These are phyloP conservation scores for Euphonia xanthogaster DNA, from an alignment of 2,797 vertebrate genomes.

Conservation along the genomic window DNA sequence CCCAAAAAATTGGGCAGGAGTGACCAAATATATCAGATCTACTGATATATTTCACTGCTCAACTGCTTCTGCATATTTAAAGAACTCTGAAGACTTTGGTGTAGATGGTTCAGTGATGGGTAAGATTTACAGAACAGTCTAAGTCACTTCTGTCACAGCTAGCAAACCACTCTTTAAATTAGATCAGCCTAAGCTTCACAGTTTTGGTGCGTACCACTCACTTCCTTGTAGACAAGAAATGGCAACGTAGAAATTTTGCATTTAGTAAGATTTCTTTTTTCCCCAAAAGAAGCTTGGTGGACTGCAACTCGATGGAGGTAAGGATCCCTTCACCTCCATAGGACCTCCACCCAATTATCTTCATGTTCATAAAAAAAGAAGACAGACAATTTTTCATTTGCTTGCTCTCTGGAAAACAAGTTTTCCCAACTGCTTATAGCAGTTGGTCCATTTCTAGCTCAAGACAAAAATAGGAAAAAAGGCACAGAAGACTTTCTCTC, in stretches of 20 bases:
- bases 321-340: background rate
- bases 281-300: background rate
- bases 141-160: background rate
- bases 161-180: background rate
- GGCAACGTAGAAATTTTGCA: background rate
- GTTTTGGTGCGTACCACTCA: background rate
- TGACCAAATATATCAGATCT: background rate
- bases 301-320: rapidly evolving
- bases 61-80: background rate
- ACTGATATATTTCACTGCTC: background rate
- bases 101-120: background rate
- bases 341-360: background rate
- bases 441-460: background rate
- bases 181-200: background rate
- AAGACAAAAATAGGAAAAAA: background rate
- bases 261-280: background rate
- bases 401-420: background rate
- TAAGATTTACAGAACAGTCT: background rate
- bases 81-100: background rate
- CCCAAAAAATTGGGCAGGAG: rapidly evolving
- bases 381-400: background rate
- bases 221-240: background rate
- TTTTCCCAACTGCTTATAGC: background rate
- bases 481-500: background rate
- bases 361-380: background rate